These are phyloP conservation scores for Oxytorus armatus DNA, from an alignment of 2,888 invertebrate species.

Conservation along the genomic window DNA sequence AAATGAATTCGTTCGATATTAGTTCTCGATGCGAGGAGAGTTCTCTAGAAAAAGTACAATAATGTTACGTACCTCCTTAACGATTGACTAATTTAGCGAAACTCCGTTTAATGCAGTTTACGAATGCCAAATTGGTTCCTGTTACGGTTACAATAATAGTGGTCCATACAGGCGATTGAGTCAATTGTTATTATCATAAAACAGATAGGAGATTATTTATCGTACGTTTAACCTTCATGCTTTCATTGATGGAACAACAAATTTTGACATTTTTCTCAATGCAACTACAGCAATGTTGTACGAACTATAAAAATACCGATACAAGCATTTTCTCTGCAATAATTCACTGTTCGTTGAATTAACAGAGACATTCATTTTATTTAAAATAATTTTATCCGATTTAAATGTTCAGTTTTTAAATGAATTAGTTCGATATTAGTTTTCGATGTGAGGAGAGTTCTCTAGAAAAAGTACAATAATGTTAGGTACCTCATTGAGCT, in stretches of 20 bases:
- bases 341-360: background rate
- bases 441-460: background rate
- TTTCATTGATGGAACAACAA: background rate
- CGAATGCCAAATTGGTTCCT: background rate
- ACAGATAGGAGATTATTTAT: background rate
- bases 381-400: background rate
- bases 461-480: background rate
- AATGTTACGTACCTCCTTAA: background rate
- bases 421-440: slow-evolving; percentile 12
- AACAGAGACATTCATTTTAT: background rate
- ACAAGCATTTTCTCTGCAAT: no score
- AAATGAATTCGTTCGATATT: slow-evolving; percentile 9
- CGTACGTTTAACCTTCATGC: background rate
- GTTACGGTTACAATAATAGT: background rate
- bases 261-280: no score
- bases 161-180: background rate
- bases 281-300: no score
- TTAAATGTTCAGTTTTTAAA: background rate
- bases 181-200: background rate
- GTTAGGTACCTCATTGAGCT: background rate
- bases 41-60: slow-evolving; percentile 2
- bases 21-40: background rate
- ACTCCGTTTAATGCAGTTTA: background rate
- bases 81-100: background rate
- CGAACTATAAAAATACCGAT: no score